Conservation (phyloP, 2,797 vertebrate species). For the Hybognathus amarus region DNA sequence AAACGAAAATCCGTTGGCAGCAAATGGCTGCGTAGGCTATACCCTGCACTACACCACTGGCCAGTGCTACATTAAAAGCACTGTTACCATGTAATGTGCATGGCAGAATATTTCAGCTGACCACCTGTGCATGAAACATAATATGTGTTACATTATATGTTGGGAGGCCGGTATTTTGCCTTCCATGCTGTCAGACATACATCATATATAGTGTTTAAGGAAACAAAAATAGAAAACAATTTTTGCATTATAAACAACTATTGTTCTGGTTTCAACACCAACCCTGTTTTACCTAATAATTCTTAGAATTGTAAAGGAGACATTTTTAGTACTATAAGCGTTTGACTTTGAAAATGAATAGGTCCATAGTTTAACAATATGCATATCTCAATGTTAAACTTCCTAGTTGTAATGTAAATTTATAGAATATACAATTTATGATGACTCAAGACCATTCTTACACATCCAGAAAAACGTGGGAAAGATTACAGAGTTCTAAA, state of each 20-base stretch:
- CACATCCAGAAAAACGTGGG: neutral
- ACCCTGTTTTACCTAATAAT: neutral
- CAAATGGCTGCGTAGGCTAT: too few relatives aligned
- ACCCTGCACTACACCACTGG: too few relatives aligned
- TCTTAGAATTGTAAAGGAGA: too few relatives aligned
- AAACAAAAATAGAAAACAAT: neutral
- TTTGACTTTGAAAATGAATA: neutral
- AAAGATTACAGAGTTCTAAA: too few relatives aligned
- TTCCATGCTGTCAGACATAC: neutral
- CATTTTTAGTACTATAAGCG: neutral
- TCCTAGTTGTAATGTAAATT: neutral
- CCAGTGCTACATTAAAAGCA: conserved; percentile 13
- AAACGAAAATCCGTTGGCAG: too few relatives aligned
- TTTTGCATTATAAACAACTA: neutral
- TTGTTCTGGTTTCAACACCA: neutral
- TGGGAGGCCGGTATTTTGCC: neutral
- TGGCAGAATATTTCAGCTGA: conserved; percentile 16
- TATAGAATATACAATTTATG: neutral
- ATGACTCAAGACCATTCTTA: neutral
- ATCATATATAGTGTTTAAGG: neutral
- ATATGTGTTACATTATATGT: conserved; percentile 13
- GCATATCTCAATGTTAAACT: neutral
- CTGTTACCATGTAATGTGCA: conserved; percentile 5
- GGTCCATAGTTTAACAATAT: neutral
- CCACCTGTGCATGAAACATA: conserved; percentile 29